Percentiles rank a stretch among this genome's conserved stretches.
Evolutionary conservation across 1,140 invertebrate genomes (phyloP).

Genomic region (Homarus americanus): DNA sequence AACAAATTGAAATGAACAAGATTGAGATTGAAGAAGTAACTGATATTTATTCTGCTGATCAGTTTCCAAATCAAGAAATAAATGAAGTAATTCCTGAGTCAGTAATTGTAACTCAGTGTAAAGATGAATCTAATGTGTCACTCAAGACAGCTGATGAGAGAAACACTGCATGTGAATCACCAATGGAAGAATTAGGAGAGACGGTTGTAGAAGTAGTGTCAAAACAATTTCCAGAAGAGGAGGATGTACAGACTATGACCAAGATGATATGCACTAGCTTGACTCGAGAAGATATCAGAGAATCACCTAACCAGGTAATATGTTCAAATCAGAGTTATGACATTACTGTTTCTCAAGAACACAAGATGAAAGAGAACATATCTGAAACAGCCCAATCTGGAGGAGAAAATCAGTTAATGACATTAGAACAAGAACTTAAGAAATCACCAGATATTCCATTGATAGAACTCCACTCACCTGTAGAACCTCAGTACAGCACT

Average conservation of each 20-base stretch:
- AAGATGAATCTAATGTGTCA: not conserved
- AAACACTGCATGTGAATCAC: not conserved
- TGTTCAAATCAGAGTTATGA: not conserved
- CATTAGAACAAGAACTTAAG: not conserved
- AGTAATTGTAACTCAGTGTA: not conserved
- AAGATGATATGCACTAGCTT: not conserved
- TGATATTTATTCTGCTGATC: not conserved
- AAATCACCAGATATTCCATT: not conserved
- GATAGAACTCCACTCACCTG: not conserved
- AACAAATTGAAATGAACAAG: not conserved
- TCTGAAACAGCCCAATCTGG: not conserved
- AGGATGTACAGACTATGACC: not conserved
- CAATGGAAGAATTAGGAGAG: constrained; percentile 14
- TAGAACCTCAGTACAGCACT: constrained; percentile 20
- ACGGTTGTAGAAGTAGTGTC: constrained; percentile 1
- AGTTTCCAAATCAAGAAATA: not conserved
- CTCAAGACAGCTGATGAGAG: not conserved
- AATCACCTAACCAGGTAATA: not conserved
- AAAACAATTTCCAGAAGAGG: constrained; percentile 7
- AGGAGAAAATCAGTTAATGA: not conserved
- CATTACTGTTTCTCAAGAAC: not conserved
- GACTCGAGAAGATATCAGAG: not conserved
- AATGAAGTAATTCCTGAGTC: not conserved
- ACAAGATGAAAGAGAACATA: not conserved
- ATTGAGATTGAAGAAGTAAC: not conserved